phyloP scores from a whole-genome alignment of 35 echinoderm and acorn worm species.

The Eucidaris tribuloides region DNA sequence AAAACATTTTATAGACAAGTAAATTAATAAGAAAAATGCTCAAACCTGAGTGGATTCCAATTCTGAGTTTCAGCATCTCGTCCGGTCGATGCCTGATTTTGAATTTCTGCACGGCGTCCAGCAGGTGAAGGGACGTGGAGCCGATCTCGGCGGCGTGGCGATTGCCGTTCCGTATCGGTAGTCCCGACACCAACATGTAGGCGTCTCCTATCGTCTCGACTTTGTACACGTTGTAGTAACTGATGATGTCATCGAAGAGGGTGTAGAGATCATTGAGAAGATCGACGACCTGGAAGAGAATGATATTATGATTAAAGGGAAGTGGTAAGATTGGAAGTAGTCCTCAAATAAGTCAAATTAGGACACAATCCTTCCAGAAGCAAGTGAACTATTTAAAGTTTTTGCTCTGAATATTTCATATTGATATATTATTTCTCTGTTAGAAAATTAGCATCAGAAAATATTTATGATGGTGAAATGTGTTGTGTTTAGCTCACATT shows the following conservation, averaged over 20 bases:
- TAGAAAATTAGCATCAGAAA: too few relatives aligned
- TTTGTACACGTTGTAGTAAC: constrained; percentile 94
- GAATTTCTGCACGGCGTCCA: constrained; percentile 78
- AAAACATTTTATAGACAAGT: too few relatives aligned
- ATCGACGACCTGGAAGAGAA: constrained; percentile 65
- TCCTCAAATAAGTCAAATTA: background rate
- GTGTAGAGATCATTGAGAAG: constrained; percentile 97
- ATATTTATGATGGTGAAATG: too few relatives aligned
- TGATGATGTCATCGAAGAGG: constrained; percentile 85
- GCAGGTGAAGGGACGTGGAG: constrained; percentile 76
- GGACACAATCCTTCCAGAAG: too few relatives aligned
- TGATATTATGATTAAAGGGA: background rate
- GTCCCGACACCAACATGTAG: constrained; percentile 93
- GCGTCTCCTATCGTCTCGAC: constrained; percentile 97
- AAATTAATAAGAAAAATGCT: too few relatives aligned
- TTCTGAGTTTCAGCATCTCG: constrained; percentile 68
- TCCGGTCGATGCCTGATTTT: constrained; percentile 77
- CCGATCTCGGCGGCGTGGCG: constrained; percentile 85
- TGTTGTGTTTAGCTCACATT: too few relatives aligned
- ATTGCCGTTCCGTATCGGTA: constrained; percentile 77
- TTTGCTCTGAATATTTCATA: too few relatives aligned
- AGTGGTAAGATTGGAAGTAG: too few relatives aligned
- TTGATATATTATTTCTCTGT: too few relatives aligned
- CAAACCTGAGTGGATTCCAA: constrained; percentile 95
- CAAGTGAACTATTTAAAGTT: too few relatives aligned